Conservation (phyloP, 2,797 vertebrate genomes). For the Loris lydekkerianus region DNA sequence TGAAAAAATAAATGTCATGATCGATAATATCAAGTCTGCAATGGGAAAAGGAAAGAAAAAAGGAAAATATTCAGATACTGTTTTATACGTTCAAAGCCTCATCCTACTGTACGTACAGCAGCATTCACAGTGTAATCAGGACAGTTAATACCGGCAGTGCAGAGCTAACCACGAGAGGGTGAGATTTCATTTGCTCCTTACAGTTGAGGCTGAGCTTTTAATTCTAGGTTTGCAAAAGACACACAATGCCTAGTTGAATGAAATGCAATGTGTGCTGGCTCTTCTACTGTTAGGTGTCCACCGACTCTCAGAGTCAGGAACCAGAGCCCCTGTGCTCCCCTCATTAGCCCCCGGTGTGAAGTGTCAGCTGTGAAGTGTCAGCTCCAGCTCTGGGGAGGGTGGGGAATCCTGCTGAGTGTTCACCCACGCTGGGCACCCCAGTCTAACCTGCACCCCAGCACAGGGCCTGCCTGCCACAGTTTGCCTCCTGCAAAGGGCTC, state of each 20-base stretch:
- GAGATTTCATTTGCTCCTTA: constrained; percentile 12
- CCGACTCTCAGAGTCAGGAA: not conserved
- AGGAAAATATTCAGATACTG: not conserved
- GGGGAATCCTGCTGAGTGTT: not conserved
- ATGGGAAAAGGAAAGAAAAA: not conserved
- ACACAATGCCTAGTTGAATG: not conserved
- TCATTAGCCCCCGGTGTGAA: not conserved
- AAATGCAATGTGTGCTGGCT: not conserved
- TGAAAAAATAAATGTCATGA: not conserved
- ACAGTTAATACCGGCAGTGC: not conserved
- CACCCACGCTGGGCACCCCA: accelerated
- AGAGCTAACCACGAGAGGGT: not conserved
- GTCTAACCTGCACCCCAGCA: not conserved
- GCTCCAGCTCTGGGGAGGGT: accelerated
- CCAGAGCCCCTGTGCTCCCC: not conserved
- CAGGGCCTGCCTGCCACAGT: not conserved
- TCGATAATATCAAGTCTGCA: not conserved
- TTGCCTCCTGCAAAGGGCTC: not conserved
- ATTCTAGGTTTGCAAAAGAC: not conserved
- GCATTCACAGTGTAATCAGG: not conserved
- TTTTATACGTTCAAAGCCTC: not conserved
- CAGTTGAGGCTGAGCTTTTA: constrained; percentile 4
- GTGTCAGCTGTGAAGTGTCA: not conserved
- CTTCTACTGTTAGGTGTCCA: not conserved
- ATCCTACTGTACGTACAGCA: not conserved